Conservation (phyloP, 2,888 invertebrate species). For the Polymixis lichenea region DNA sequence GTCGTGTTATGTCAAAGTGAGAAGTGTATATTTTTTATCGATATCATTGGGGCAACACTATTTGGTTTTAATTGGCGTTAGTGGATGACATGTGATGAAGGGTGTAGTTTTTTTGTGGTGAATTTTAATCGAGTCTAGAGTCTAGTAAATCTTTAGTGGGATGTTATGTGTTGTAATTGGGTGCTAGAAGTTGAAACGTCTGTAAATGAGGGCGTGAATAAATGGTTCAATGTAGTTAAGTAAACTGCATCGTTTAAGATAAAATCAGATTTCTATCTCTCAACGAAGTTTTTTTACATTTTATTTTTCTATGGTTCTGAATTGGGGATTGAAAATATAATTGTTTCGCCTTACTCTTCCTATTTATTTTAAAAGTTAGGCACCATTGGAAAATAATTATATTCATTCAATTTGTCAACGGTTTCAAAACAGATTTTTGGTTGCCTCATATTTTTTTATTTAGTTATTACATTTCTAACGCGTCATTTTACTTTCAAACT, state of each 20-base stretch:
- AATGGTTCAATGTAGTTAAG: conserved; percentile 24
- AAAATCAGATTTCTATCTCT: conserved; percentile 23
- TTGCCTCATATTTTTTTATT: neutral
- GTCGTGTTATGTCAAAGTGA: conserved; percentile 81
- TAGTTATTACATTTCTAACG: neutral
- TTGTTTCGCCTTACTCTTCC: neutral
- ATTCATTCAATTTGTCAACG: neutral
- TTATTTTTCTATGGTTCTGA: neutral
- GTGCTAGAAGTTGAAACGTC: conserved; percentile 6
- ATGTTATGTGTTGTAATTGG: conserved; percentile 46
- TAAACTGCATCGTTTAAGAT: conserved; percentile 16
- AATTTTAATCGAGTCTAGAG: conserved; percentile 33
- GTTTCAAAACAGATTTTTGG: neutral
- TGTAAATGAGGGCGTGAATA: conserved; percentile 22
- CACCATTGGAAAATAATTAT: neutral
- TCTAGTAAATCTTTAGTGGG: conserved; percentile 45
- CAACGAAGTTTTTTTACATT: neutral
- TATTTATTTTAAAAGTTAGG: neutral
- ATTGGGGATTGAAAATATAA: neutral
- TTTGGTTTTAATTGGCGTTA: conserved; percentile 81
- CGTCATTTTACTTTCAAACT: conserved; percentile 13
- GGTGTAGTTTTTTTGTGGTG: conserved; percentile 33
- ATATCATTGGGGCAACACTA: conserved; percentile 81
- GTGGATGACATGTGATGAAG: conserved; percentile 59
- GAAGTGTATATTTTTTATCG: conserved; percentile 79